Percentiles rank a stretch among this genome's conserved stretches.
phyloP scores from a whole-genome alignment of 2,888 invertebrate genomes.

The Cinara cedri region DNA sequence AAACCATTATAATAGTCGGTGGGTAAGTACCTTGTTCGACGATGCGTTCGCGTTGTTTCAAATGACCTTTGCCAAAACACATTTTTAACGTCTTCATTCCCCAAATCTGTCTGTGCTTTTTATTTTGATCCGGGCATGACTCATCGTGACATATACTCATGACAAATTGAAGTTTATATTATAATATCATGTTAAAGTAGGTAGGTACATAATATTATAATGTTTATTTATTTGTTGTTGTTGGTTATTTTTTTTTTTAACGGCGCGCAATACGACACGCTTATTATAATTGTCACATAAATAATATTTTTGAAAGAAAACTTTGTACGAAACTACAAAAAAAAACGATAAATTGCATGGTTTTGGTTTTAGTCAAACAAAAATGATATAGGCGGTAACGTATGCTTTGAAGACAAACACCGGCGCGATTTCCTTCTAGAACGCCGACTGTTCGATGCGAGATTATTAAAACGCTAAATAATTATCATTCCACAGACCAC shows the following conservation, averaged over 20 bases:
- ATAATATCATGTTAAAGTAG: too few relatives aligned
- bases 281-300: slow-evolving; percentile 8
- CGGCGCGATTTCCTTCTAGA: neutral
- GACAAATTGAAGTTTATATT: neutral
- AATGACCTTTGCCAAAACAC: slow-evolving; percentile 42
- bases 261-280: neutral
- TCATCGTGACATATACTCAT: neutral
- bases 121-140: neutral
- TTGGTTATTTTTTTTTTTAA: neutral
- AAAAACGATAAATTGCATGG: neutral
- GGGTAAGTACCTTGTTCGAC: slow-evolving; percentile 43
- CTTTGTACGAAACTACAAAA: slow-evolving; percentile 39
- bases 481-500: neutral
- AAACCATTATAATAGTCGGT: neutral
- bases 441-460: neutral
- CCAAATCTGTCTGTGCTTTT: slow-evolving; percentile 16
- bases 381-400: too few relatives aligned
- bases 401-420: slow-evolving; percentile 8
- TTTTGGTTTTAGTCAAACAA: neutral
- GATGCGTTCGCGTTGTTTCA: slow-evolving; percentile 20
- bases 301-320: slow-evolving; percentile 5
- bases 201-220: too few relatives aligned
- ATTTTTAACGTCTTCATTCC: slow-evolving; percentile 51
- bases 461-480: neutral
- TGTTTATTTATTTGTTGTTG: too few relatives aligned